Conservation (phyloP, 2,797 vertebrate genomes). For the Sphaeramia orbicularis region DNA sequence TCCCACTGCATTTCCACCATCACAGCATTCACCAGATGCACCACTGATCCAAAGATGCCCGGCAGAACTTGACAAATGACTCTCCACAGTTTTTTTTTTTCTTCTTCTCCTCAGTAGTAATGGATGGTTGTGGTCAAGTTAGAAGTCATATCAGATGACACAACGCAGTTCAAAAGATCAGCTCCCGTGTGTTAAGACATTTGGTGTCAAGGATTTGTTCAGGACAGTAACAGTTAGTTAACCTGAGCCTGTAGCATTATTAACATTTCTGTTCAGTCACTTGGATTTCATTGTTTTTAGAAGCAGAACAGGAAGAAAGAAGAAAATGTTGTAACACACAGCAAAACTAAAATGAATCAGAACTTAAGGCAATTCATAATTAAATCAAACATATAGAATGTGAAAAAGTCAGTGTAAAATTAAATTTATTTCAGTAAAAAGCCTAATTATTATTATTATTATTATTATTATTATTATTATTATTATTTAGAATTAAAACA, state of each 20-base stretch:
- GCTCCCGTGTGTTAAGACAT: conserved; percentile 56
- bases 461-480: no score
- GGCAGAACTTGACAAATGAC: conserved; percentile 59
- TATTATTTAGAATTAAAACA: no score
- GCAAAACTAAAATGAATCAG: no score
- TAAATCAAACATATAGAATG: no score
- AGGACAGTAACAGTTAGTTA: conserved; percentile 41
- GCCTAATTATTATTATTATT: no score
- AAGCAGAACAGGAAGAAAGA: no score
- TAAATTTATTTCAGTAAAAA: no score
- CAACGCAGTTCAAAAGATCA: conserved; percentile 40
- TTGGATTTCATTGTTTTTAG: background rate
- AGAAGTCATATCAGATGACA: conserved; percentile 65
- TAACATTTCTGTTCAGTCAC: conserved; percentile 23
- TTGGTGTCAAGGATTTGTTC: conserved; percentile 60
- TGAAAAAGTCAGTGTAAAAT: no score
- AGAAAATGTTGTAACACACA: no score
- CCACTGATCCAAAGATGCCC: conserved; percentile 58
- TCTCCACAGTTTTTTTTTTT: conserved; percentile 47
- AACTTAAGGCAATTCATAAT: no score
- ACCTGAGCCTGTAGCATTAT: conserved; percentile 48
- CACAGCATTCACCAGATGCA: conserved; percentile 62
- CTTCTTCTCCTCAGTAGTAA: conserved; percentile 36
- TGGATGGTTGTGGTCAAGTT: conserved; percentile 33
- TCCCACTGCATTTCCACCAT: conserved; percentile 62